Conservation (phyloP, 2,797 vertebrate genomes). For the Cyprinodon diabolis region DNA sequence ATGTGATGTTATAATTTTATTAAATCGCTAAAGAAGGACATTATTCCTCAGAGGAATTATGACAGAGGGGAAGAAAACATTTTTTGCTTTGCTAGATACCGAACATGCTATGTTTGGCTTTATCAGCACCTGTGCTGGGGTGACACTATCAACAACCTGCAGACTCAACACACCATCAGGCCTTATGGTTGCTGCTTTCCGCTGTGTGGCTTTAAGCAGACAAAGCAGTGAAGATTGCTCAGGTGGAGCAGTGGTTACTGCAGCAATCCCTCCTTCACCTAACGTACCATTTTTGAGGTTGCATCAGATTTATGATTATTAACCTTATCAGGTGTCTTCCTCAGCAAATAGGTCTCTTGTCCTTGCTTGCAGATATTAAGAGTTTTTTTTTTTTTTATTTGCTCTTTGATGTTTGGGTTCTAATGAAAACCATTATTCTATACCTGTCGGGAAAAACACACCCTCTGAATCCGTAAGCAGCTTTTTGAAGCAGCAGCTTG, state of each 20-base stretch:
- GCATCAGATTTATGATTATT: constrained; percentile 16
- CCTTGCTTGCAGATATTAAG: constrained; percentile 3
- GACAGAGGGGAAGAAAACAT: background rate
- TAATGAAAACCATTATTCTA: constrained; percentile 61
- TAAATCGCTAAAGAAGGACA: background rate
- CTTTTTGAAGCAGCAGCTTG: constrained; percentile 57
- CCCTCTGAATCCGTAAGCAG: constrained; percentile 66
- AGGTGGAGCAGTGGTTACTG: constrained; percentile 33
- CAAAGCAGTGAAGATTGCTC: constrained; percentile 38
- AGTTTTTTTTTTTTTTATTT: constrained; percentile 31
- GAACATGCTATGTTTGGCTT: constrained; percentile 26
- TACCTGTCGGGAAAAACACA: constrained; percentile 66
- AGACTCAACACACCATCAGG: constrained; percentile 53
- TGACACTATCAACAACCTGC: constrained; percentile 42
- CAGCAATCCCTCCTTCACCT: constrained; percentile 7
- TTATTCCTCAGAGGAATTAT: background rate
- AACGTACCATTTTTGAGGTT: constrained; percentile 15
- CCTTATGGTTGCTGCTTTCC: constrained; percentile 33
- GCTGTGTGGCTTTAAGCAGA: constrained; percentile 37
- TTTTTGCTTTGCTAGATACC: constrained; percentile 50
- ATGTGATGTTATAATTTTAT: background rate
- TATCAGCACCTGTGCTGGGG: constrained; percentile 55
- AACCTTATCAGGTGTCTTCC: constrained; percentile 20
- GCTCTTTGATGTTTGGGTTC: constrained; percentile 59
- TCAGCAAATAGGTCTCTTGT: constrained; percentile 14